Evolutionary conservation across 2,113 vertebrate species (phyloP).

Genomic region (Colistium nudipinnis): DNA sequence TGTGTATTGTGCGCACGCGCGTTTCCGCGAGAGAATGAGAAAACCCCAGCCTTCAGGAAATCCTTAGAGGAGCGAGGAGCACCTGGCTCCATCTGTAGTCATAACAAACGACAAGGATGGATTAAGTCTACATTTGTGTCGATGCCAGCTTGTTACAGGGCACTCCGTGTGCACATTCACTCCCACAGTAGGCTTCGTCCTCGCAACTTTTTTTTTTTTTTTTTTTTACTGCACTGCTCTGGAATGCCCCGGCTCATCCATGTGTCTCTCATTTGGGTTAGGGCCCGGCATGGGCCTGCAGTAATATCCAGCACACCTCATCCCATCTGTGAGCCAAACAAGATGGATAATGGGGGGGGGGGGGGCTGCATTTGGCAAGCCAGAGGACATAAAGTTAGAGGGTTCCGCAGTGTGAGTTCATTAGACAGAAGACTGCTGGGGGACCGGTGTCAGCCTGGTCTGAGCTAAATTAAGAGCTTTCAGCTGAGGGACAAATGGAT

Average conservation of each 20-base stretch:
- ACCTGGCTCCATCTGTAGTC: conserved; percentile 77
- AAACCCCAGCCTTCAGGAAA: conserved; percentile 63
- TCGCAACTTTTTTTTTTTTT: conserved; percentile 15
- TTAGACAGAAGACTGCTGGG: conserved; percentile 60
- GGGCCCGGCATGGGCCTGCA: conserved; percentile 46
- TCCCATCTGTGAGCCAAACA: conserved; percentile 62
- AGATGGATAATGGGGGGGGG: conserved; percentile 57
- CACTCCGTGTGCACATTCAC: conserved; percentile 55
- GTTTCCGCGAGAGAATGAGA: conserved; percentile 34
- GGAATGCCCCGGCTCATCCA: conserved; percentile 58
- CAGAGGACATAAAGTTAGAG: conserved; percentile 54
- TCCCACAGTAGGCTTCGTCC: conserved; percentile 42
- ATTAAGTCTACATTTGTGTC: conserved; percentile 74
- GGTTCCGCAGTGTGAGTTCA: conserved; percentile 60
- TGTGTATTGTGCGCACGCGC: conserved; percentile 8
- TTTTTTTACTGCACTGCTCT: conserved; percentile 43
- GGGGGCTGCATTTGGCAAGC: conserved; percentile 63
- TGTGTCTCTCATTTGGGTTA: conserved; percentile 69
- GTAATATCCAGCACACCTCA: conserved; percentile 62
- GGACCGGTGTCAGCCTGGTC: conserved; percentile 41
- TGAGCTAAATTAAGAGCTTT: conserved; percentile 52
- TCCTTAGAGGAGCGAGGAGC: conserved; percentile 63
- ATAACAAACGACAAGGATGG: conserved; percentile 75
- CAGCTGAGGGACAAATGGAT: conserved; percentile 33
- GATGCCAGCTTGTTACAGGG: conserved; percentile 71